Base-by-base conservation (phyloP, 2,797 vertebrate genomes). In the Apogon talboti region DNA sequence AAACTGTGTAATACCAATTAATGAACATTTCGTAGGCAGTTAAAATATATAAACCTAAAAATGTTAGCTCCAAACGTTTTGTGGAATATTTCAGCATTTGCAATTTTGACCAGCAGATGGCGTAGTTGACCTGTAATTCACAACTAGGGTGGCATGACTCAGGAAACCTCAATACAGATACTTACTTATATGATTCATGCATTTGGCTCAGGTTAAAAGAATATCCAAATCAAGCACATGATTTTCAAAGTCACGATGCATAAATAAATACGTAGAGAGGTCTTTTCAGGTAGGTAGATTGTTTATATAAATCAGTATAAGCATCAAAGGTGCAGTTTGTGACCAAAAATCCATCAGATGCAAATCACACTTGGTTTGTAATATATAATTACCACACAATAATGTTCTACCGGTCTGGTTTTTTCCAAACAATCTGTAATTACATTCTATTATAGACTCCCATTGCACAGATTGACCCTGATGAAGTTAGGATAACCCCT, bases 41-140 rank as follows among this genome's bases (percentile, higher is more conserved):
- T 9, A 10, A 35, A 9, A 35, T 35, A 35, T 3, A 35, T 35
- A 8, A 2, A 35, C 3, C 33, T 35, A 9, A 35, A 35, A 35
- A 35, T 35, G 3, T 35, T 30, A 30, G 2, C 28, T 5, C 28
- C 5, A 30, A 30, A 30, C 56, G 2, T 8, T 53, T 35, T 8
- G 2, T 30, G n/a, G 43, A 49, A 3, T 16, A 49, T 18, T 43
- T 53, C 38, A 45, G 65, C 38, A 81, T 50, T 18, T 51, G 14
- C 30, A 62, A 2, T 33, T 0, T 1, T 50, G 35, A 63, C 79
- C 88, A 90, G 74, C 69, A 90, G 88, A 80, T 82, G 90, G 74
- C 87, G 15, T 41, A 70, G 45, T 82, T 76, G 50, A 38, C 24
- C 51, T 47, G 61, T 13, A 73, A 62, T 81, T 72, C 4, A 57